Evolutionary conservation across 2,797 vertebrate genomes (phyloP), one percentile per base, ranked within the genome.

Genomic region (Harpagifer antarcticus): DNA sequence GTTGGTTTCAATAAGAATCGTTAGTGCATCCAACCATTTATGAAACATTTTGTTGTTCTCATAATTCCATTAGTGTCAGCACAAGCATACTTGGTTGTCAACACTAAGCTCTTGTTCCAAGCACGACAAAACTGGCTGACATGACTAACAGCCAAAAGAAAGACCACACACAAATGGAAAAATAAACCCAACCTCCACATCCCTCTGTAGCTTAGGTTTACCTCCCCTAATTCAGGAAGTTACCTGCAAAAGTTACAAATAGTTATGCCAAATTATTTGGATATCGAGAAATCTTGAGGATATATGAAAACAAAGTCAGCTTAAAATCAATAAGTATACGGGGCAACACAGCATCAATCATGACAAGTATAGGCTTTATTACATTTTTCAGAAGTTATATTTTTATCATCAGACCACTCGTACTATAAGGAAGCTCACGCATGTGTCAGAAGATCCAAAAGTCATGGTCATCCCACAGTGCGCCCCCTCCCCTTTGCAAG

Each of bases 31-130:
- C 43, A 47, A 74, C 74, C 37, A 74, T 56, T 57, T 54, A 62
- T 40, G 58, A 27, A 47, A 57, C 20, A 10, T 77, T 78, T 69
- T 76, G 65, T 72, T 74, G 63, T 81, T 71, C 50, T 84, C 10
- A 2, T 80, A 65, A 68, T 78, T 78, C 73, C 40, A 19, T 16
- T 56, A 61, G 42, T 79, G 76, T 76, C 75, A 83, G 11, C 27
- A 42, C 5, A 0, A 64, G 64, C 76, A 76, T 74, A 54, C 48
- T 68, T 44, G 40, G 40, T 65, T 79, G 79, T 86, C 80, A 86
- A 60, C 82, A 73, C 70, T 23, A 37, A 2, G 13, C 9, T 63
- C 67, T 10, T 48, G 27, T 68, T 76, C 13, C 16, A n/a, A 31
- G 14, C 3, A 40, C 0, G 8, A 56, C 4, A 20, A n/a, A 5